Percentiles rank a stretch among this genome's conserved stretches.
Conservation (phyloP, 2,888 invertebrate species). For the Heteropelma amictum region DNA sequence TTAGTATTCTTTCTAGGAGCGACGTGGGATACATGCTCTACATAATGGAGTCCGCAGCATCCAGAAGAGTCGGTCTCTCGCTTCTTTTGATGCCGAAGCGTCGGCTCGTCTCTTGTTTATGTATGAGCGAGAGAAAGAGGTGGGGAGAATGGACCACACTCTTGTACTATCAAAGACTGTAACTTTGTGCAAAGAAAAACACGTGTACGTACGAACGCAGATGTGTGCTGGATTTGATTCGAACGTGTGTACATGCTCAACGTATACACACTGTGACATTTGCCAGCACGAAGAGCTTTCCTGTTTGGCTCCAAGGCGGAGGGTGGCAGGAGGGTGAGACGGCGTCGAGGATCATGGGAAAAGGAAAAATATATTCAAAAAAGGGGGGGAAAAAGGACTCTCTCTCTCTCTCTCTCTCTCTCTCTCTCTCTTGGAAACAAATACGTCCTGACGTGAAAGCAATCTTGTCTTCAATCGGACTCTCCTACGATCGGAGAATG, state of each 20-base stretch:
- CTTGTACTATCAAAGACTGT: constrained; percentile 56
- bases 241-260: too few species aligned
- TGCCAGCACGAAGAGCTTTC: too few species aligned
- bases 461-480: constrained; percentile 70
- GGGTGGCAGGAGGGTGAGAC: constrained; percentile 26
- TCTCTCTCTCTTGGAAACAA: too few species aligned
- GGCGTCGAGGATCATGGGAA: constrained; percentile 33
- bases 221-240: background rate
- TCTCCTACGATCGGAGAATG: constrained; percentile 62
- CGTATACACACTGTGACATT: too few species aligned
- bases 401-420: constrained; percentile 58
- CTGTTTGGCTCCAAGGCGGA: constrained; percentile 39
- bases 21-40: constrained; percentile 77
- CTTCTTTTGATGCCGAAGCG: constrained; percentile 76
- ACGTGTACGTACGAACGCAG: constrained; percentile 13
- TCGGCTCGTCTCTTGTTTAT: constrained; percentile 77
- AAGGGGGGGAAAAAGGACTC: too few species aligned
- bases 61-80: constrained; percentile 64
- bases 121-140: constrained; percentile 76
- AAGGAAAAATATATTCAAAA: constrained; percentile 65
- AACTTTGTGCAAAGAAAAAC: constrained; percentile 7
- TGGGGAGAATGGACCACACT: constrained; percentile 75
- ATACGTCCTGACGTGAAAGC: constrained; percentile 73
- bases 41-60: constrained; percentile 76
- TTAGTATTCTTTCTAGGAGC: constrained; percentile 77